A percentile compares a stretch with the other conserved stretches of the same genome.
phyloP scores from a whole-genome alignment of 2,888 invertebrate species.

The Prostheceraeus crozeri region DNA sequence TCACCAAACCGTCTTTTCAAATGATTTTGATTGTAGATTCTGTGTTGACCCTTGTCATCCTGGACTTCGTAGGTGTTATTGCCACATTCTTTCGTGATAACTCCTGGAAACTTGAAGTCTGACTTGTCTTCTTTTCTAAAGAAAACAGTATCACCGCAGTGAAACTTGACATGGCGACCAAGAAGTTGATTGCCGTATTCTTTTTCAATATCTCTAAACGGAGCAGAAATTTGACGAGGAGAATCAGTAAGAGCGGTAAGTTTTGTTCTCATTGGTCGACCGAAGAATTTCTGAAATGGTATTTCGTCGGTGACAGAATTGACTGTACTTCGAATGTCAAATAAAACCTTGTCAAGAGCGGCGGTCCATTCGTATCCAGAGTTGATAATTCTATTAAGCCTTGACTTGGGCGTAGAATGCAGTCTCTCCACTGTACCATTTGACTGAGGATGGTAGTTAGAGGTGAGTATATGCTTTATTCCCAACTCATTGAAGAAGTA shows the following conservation, averaged over 20 bases:
- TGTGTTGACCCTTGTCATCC: neutral
- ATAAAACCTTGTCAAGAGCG: constrained; percentile 3
- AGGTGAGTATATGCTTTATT: constrained; percentile 4
- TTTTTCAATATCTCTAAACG: neutral
- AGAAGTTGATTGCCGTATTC: neutral
- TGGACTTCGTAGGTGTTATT: neutral
- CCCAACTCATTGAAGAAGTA: neutral
- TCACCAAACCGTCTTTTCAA: constrained; percentile 15
- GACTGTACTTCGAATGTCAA: neutral
- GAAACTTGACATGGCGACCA: neutral
- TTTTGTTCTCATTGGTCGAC: constrained; percentile 6
- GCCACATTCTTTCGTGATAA: neutral
- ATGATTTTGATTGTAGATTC: constrained; percentile 17
- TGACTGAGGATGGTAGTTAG: neutral
- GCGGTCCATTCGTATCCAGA: too few relatives aligned
- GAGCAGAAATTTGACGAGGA: neutral
- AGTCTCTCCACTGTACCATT: constrained; percentile 10
- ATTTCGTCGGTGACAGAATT: constrained; percentile 13
- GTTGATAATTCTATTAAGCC: too few relatives aligned
- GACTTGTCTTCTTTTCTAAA: neutral
- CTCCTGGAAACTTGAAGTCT: constrained; percentile 2
- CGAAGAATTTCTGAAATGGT: constrained; percentile 17
- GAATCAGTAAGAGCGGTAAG: neutral
- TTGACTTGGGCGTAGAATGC: neutral
- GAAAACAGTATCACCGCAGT: neutral